A percentile compares a stretch with the other conserved stretches of the same genome.
phyloP scores from a whole-genome alignment of 2,888 invertebrate genomes.

The Meliscaeva auricollis region DNA sequence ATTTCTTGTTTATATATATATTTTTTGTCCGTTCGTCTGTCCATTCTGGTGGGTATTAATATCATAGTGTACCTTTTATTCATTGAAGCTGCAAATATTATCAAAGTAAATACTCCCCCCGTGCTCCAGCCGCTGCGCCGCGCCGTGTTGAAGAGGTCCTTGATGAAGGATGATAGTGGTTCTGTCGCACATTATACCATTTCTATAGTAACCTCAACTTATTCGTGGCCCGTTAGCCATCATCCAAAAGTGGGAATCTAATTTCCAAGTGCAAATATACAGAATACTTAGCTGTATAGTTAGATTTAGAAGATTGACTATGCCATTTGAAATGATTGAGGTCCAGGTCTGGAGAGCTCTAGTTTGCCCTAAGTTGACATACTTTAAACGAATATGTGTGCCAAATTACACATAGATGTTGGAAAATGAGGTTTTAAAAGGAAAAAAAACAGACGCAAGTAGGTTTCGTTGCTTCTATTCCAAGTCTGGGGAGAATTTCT shows the following conservation, averaged over 20 bases:
- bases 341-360: slow-evolving; percentile 27
- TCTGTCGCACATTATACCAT: slow-evolving; percentile 32
- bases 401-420: slow-evolving; percentile 27
- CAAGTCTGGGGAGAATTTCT: neutral
- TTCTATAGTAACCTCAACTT: slow-evolving; percentile 1
- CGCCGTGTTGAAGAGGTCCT: neutral
- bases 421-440: slow-evolving; percentile 13
- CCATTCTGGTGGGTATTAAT: slow-evolving; percentile 9
- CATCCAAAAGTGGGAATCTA: slow-evolving; percentile 55
- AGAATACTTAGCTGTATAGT: neutral
- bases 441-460: slow-evolving; percentile 4
- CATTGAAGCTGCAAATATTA: slow-evolving; percentile 53
- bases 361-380: slow-evolving; percentile 14
- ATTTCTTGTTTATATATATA: slow-evolving; percentile 10
- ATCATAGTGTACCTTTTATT: slow-evolving; percentile 36
- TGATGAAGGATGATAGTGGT: slow-evolving; percentile 21
- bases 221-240: slow-evolving; percentile 11
- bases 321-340: slow-evolving; percentile 44
- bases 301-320: slow-evolving; percentile 37
- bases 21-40: neutral
- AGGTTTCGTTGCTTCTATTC: neutral
- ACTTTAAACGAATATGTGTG: slow-evolving; percentile 41
- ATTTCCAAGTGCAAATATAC: slow-evolving; percentile 57
- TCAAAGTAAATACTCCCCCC: slow-evolving; percentile 46
- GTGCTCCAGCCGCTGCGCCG: neutral